Base-by-base conservation (phyloP, 1,140 invertebrate species). In the Nasonia giraulti region DNA sequence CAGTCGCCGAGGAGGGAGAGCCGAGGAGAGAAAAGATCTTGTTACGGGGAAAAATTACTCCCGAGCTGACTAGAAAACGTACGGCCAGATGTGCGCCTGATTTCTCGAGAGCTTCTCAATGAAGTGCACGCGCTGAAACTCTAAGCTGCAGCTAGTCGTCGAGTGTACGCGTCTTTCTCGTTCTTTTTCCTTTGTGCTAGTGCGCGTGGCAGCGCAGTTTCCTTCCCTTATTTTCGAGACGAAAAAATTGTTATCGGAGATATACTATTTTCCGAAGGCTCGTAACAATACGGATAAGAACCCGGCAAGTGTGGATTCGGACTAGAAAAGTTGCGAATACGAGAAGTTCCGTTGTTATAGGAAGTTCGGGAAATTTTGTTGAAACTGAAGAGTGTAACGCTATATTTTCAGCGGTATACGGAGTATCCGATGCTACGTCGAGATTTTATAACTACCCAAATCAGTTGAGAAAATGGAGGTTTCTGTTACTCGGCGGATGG, bases 101-200 rank as follows among this genome's bases (percentile, higher is more conserved):
- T 86, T 86, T 86, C 80, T 86, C 85, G 81, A 86, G 85, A 86
- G 85, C 85, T 79, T 82, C 80, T 80, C 74, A 77, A 82, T 82
- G 74, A 81, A 78, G 69, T 71, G 33, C n/a, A 79, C 27, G 37
- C 31, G 84, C 14, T 85, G 71, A 80, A 85, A 85, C 55, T 85
- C 83, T 85, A 85, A 80, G 83, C 83, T 80, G 31, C 27, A n/a
- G 31, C 40, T 44, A 44, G 8, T 44, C 40, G 40, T 6, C 69
- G 10, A 55, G 23, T 27, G 27, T 27, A 27, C 27, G 33, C 33
- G 27, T 50, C 66, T 85, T 69, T 69, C 68, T 85, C 27, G 4
- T 31, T 74, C 33, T 73, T 27, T 75, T 73, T 23, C 50, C 44
- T 31, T 14, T 78, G 12, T 47, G 31, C 27, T 27, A 37, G 33